Evolutionary conservation across 2,113 vertebrate species (phyloP).

Genomic region (Gnathonemus echidnorhynchus): DNA sequence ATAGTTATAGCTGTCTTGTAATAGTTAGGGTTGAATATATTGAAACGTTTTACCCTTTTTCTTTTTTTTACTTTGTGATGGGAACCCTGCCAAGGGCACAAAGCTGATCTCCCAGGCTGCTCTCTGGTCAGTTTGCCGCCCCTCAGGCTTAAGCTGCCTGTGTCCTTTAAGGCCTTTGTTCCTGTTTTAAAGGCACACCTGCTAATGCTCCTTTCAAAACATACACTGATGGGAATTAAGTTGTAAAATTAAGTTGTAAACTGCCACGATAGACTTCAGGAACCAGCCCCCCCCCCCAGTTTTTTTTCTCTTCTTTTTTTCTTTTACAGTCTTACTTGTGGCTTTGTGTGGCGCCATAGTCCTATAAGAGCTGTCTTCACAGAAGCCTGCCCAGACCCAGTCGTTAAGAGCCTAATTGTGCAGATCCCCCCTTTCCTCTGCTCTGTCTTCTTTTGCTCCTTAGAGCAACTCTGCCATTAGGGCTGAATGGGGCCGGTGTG

Average conservation of each 20-base stretch:
- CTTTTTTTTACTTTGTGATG: not conserved
- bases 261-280: slow-evolving; percentile 62
- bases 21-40: not conserved
- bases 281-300: slow-evolving; percentile 37
- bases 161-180: slow-evolving; percentile 47
- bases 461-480: slow-evolving; percentile 78
- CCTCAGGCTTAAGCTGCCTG: not conserved
- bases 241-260: slow-evolving; percentile 55
- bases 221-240: slow-evolving; percentile 68
- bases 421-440: slow-evolving; percentile 67
- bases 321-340: slow-evolving; percentile 70
- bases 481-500: slow-evolving; percentile 84
- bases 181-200: slow-evolving; percentile 70
- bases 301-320: slow-evolving; percentile 20
- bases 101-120: slow-evolving; percentile 18
- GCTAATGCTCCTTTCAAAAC: slow-evolving; percentile 68
- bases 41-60: not conserved
- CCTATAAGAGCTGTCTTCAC: slow-evolving; percentile 78
- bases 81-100: not conserved
- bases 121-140: slow-evolving; percentile 37
- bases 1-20: not conserved
- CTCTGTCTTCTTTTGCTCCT: slow-evolving; percentile 73
- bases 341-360: slow-evolving; percentile 78
- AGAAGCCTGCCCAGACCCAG: slow-evolving; percentile 75
- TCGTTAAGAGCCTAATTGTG: slow-evolving; percentile 92